Base-by-base conservation (phyloP, 2,888 invertebrate species). In the Erannis defoliaria region DNA sequence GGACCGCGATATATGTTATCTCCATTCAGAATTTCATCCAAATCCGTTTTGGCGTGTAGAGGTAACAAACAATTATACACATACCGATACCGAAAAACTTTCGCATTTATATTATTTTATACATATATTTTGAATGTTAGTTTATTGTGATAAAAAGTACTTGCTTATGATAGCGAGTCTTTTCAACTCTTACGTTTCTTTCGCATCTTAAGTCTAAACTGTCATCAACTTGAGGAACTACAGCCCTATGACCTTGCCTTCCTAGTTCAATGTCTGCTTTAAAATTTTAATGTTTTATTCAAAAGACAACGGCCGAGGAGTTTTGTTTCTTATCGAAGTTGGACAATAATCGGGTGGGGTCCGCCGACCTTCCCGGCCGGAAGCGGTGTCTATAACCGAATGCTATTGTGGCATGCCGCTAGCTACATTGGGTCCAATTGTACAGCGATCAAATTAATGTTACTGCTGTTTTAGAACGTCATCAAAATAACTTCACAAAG, bases 311-410 rank as follows among this genome's bases (percentile, higher is more conserved):
- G 50, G 62, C 55, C 57, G 16, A 60, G 65, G 57, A 53, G 57
- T 57, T 46, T 55, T 54, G 37, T 56, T 54, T 57, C 38, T 35
- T 55, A 61, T 66, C 42, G 50, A 51, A 58, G 51, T 58, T 62
- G 67, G 68, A 70, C 64, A 72, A 74, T 73, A 71, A 72, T 75
- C 67, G 70, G 71, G 67, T 64, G 77, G 73, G 81, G 82, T 79
- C 78, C 78, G 76, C 73, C 74, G 76, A 74, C 75, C 74, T 75
- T 74, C 72, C 70, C 70, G 70, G 75, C 68, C 80, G 84, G 84
- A 84, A 81, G 76, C 74, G 61, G 67, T 73, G 76, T 73, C 76
- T 74, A 57, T 65, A 55, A 55, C 55, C 45, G 38, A 61, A 61
- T 46, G 55, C 45, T 51, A 50, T 55, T 62, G 56, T 55, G 55